phyloP scores from a whole-genome alignment of 2,113 vertebrate species.

The Campylomormyrus numenius region DNA sequence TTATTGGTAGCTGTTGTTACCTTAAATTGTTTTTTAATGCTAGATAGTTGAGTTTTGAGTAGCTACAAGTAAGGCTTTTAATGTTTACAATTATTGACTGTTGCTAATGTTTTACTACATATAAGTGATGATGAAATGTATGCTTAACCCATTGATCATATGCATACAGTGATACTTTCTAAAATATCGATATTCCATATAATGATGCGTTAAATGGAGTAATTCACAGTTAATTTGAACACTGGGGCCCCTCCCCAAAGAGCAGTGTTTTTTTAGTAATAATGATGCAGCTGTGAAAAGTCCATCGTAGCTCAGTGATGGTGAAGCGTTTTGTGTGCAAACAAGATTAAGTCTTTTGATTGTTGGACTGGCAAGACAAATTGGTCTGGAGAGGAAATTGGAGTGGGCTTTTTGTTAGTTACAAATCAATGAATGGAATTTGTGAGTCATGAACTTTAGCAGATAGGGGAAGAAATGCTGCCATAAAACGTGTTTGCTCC shows the following conservation, averaged over 20 bases:
- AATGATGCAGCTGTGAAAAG: background rate
- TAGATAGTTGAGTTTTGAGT: background rate
- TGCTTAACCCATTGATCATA: background rate
- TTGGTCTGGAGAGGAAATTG: background rate
- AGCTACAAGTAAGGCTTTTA: background rate
- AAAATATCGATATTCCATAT: background rate
- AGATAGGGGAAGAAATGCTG: background rate
- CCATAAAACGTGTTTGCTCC: background rate
- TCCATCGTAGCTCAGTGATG: background rate
- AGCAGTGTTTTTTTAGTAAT: background rate
- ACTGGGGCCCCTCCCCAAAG: background rate
- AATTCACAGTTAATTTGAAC: background rate
- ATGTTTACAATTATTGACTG: background rate
- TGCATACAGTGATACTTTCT: background rate
- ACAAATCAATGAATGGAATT: background rate
- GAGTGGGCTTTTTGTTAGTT: background rate
- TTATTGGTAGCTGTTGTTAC: background rate
- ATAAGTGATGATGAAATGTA: background rate
- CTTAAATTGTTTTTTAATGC: background rate
- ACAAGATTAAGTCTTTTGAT: slow-evolving; percentile 11
- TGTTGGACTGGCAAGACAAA: background rate
- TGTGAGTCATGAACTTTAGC: background rate
- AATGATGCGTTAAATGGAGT: background rate
- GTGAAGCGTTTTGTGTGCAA: background rate
- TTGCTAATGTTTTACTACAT: background rate